Conservation (phyloP, 2,113 vertebrate genomes). For the Poeciliopsis occidentalis region DNA sequence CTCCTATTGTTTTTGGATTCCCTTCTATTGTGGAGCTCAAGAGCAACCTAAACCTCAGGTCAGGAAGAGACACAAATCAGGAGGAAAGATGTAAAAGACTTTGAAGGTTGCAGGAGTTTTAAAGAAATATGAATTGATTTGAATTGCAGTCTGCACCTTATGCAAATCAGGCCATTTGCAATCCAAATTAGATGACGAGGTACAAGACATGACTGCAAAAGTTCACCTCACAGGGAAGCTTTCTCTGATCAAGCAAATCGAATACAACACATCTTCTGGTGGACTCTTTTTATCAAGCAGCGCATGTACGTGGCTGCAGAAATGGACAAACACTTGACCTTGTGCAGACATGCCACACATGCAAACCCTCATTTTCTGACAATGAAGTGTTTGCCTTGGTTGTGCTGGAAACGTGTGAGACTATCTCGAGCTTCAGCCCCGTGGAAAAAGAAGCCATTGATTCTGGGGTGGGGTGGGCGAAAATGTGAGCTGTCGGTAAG, state of each 20-base stretch:
- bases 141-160: conserved; percentile 33
- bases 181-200: conserved; percentile 47
- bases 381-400: conserved; percentile 52
- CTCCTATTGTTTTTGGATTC: conserved; percentile 7
- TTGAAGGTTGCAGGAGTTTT: conserved; percentile 10
- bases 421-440: neutral
- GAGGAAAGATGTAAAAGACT: neutral
- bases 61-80: conserved; percentile 5
- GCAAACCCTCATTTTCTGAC: conserved; percentile 54
- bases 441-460: conserved; percentile 40
- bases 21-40: neutral
- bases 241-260: conserved; percentile 39
- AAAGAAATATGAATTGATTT: conserved; percentile 38
- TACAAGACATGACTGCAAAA: conserved; percentile 12
- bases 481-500: conserved; percentile 40
- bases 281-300: neutral
- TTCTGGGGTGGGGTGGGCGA: conserved; percentile 23
- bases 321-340: conserved; percentile 53
- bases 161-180: conserved; percentile 63
- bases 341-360: conserved; percentile 57
- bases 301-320: neutral
- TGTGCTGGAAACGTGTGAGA: conserved; percentile 27
- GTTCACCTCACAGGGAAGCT: conserved; percentile 5
- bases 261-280: conserved; percentile 6
- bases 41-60: conserved; percentile 13